Evolutionary conservation across 2,797 vertebrate species (phyloP), one percentile per base, ranked within the genome.

Genomic region (Otolemur crassicaudatus): DNA sequence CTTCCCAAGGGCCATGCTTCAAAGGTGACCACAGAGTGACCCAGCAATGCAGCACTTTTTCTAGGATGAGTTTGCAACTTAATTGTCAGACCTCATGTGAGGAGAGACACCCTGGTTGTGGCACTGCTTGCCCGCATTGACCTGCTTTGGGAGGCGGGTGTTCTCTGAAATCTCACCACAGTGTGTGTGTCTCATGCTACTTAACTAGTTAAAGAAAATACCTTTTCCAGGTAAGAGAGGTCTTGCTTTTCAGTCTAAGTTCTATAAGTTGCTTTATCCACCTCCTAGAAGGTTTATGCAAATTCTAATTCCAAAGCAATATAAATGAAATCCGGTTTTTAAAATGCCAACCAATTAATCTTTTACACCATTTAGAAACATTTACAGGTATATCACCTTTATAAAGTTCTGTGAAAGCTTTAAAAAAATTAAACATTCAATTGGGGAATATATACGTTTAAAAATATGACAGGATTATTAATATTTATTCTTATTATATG

Each of bases 321-420:
- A 63, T 29, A 81, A 96, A 96, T 90, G 6, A 84, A 81, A 97
- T 14, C 9, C 9, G 65, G 95, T 53, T 93, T 96, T 94, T 40
- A 63, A 60, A 96, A 94, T 75, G 40, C 90, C 19, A 49, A 22
- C 86, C 69, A 87, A 81, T 95, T 93, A 80, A 76, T 94, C 17
- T 23, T 94, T 65, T 14, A 95, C 84, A 13, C 1, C 40, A 82
- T 73, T 72, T 86, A 37, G 73, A 96, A 96, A 29, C 25, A 77
- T 95, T 90, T 94, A 10, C 13, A 4, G 46, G 3, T 40, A n/a
- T 69, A 84, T 16, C 14, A 84, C 31, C 7, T 83, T 53, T 17
- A 83, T 19, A 76, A 91, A 84, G n/a, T 43, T 77, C 49, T 63
- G 46, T 34, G 9, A 88, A n/a, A 70, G 17, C n/a, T 40, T 22